Base-by-base conservation (phyloP, 2,113 vertebrate species). In the Morone saxatilis region DNA sequence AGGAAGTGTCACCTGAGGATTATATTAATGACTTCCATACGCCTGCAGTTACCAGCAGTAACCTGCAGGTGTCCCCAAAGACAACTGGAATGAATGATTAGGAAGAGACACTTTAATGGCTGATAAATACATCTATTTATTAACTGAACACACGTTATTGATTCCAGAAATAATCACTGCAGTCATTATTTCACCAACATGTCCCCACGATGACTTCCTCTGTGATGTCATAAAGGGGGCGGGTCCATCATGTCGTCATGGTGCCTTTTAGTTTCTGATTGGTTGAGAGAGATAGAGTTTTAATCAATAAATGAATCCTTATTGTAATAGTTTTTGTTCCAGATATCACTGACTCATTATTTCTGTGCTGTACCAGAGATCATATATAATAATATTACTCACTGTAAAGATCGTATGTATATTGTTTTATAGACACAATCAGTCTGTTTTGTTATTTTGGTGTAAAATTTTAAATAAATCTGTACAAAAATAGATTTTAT, bases 401-500 rank as follows among this genome's bases (percentile, higher is more conserved):
- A 20, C 36, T 61, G 57, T 73, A 73, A 54, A 51, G 31, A 51
- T 8, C 36, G 56, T 65, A 5, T 17, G 6, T 13, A 48, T 9
- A 6, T 16, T 53, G 36, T 73, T 87, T 89, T 57, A 50, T 73
- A 67, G 43, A 72, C 20, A 59, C 14, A 45, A 54, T 67, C 22
- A 51, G 25, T 69, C 5, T 10, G 13, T 19, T 43, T 57, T 47
- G 2, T 78, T 59, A 57, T 62, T 68, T 76, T 54, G 25, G 4
- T 67, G 63, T 83, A 54, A 70, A 19, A 25, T 62, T 76, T 76
- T 38, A 45, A 78, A 81, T 56, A 1, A 69, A 22, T 72, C 65
- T 79, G 62, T 82, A 80, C 60, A 65, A 38, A 67, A 25, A 47
- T 20, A 31, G 19, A 71, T 85, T 80, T 75, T 83, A 72, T 68